Conservation (phyloP, 1,140 invertebrate genomes). For the Phenacoccus solenopsis region DNA sequence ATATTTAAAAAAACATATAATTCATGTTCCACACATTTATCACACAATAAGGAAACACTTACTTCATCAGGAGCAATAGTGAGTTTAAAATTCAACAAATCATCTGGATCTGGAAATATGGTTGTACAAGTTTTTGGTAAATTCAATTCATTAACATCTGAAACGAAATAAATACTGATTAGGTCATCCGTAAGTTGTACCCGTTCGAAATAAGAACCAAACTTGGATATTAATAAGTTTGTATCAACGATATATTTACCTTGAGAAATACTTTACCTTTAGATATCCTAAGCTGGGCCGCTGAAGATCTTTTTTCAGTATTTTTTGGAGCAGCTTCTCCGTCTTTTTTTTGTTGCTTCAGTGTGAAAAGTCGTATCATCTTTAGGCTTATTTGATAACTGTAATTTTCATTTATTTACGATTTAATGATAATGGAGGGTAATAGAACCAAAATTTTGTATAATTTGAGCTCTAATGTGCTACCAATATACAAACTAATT, state of each 20-base stretch:
- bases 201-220: neutral
- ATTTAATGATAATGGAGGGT: neutral
- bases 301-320: conserved; percentile 81
- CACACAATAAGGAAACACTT: conserved; percentile 28
- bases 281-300: conserved; percentile 89
- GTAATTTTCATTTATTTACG: neutral
- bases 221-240: neutral
- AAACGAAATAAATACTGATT: too few relatives aligned
- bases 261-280: conserved; percentile 56
- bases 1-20: conserved; percentile 25
- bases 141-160: conserved; percentile 96
- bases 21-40: neutral
- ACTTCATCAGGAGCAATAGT: conserved; percentile 93
- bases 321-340: conserved; percentile 64
- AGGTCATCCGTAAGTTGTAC: neutral
- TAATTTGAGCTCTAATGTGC: neutral
- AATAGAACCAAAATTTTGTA: neutral
- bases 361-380: conserved; percentile 96
- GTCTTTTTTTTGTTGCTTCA: conserved; percentile 97
- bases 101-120: conserved; percentile 92
- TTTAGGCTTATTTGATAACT: conserved; percentile 20
- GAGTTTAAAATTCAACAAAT: conserved; percentile 90
- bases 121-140: conserved; percentile 92
- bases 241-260: neutral
- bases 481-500: neutral